Evolutionary conservation across 2,888 invertebrate species (phyloP).

Genomic region (Pyrrhia umbra): DNA sequence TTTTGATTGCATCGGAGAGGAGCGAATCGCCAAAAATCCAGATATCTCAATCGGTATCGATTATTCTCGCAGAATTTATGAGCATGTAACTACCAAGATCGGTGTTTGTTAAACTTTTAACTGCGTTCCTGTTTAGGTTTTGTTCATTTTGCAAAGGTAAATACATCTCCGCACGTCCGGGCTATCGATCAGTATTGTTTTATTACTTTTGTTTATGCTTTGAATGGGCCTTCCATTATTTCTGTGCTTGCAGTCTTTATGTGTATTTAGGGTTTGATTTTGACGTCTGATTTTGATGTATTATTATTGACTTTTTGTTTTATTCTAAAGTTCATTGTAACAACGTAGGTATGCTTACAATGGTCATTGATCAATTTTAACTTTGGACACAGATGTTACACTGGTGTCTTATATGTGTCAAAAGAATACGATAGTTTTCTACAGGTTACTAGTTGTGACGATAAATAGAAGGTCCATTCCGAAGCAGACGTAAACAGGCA

Average conservation of each 20-base stretch:
- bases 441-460: not conserved
- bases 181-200: constrained; percentile 60
- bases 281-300: constrained; percentile 26
- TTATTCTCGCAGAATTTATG: constrained; percentile 78
- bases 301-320: constrained; percentile 19
- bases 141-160: constrained; percentile 58
- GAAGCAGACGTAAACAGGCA: constrained; percentile 36
- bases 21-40: constrained; percentile 64
- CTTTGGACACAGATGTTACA: no score
- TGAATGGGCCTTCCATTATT: constrained; percentile 47
- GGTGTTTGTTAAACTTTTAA: constrained; percentile 74
- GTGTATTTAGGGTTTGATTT: constrained; percentile 40
- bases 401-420: not conserved
- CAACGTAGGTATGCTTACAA: no score
- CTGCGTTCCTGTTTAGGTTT: constrained; percentile 56
- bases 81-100: constrained; percentile 73
- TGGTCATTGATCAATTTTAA: no score
- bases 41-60: constrained; percentile 83
- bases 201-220: constrained; percentile 47
- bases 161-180: constrained; percentile 50
- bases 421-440: not conserved
- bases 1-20: constrained; percentile 26
- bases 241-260: constrained; percentile 33
- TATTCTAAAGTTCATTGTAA: no score
- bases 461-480: constrained; percentile 49